Conservation (phyloP, 2,888 invertebrate genomes). For the Tipula unca region DNA sequence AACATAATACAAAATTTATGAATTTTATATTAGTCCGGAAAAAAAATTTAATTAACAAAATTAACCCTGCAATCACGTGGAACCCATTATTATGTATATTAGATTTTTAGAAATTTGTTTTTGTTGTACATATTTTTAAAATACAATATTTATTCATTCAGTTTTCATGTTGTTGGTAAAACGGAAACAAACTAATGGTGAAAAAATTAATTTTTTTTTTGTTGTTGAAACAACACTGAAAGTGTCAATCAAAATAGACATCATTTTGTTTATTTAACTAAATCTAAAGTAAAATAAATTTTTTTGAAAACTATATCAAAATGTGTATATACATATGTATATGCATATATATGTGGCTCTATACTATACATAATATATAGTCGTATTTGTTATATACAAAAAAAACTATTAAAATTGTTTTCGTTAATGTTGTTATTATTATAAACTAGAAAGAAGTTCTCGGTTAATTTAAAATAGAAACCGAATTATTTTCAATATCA, state of each 20-base stretch:
- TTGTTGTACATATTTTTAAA: not conserved
- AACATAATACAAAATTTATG: not conserved
- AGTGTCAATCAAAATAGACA: constrained; percentile 18
- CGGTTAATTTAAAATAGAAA: not conserved
- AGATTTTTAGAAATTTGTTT: not conserved
- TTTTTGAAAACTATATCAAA: constrained; percentile 8
- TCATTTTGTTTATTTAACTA: constrained; percentile 16
- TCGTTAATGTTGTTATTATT: not conserved
- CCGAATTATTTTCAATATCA: not conserved
- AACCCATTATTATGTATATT: not conserved
- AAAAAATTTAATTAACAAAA: not conserved
- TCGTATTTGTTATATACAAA: not conserved
- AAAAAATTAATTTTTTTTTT: not conserved
- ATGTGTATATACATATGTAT: not conserved
- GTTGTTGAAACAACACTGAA: constrained; percentile 10
- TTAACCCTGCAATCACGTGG: not conserved
- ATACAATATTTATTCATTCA: not conserved
- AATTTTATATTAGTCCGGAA: not conserved
- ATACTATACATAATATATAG: no score
- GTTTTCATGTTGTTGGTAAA: not conserved
- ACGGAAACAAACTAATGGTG: constrained; percentile 8
- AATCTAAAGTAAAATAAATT: constrained; percentile 14
- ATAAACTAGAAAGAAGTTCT: not conserved
- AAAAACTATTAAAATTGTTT: not conserved
- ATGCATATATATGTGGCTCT: not conserved